Percentiles rank a stretch among this genome's conserved stretches.
These are phyloP conservation scores for Zelostemma sp. DNA, from an alignment of 1,140 invertebrate genomes.

Conservation along the genomic window DNA sequence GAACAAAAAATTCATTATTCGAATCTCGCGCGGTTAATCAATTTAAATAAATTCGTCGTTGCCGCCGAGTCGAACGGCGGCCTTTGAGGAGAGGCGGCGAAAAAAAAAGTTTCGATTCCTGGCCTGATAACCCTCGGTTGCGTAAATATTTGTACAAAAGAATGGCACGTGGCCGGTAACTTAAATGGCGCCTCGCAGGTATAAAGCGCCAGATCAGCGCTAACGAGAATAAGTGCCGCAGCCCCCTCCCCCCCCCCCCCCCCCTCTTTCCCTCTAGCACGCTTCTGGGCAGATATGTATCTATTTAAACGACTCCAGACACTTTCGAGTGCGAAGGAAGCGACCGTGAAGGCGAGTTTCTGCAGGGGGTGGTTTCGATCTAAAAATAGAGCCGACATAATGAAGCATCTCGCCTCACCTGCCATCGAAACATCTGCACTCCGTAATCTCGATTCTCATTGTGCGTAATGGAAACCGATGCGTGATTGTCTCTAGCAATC, in stretches of 20 bases:
- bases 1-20: background rate
- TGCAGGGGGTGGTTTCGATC: conserved; percentile 45
- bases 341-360: conserved; percentile 44
- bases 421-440: conserved; percentile 63
- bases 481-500: conserved; percentile 56
- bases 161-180: conserved; percentile 34
- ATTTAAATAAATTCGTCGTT: background rate
- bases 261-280: background rate
- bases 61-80: background rate
- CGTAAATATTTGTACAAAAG: conserved; percentile 42
- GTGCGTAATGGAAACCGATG: conserved; percentile 39
- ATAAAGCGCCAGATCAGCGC: conserved; percentile 37
- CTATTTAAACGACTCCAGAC: conserved; percentile 49
- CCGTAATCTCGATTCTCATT: conserved; percentile 53
- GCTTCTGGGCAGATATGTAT: conserved; percentile 44
- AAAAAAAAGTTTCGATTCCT: conserved; percentile 7
- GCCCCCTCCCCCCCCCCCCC: conserved; percentile 4
- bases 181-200: conserved; percentile 38
- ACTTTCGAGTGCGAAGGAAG: conserved; percentile 48
- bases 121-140: conserved; percentile 37
- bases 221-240: conserved; percentile 39
- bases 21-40: conserved; percentile 1
- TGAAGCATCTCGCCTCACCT: conserved; percentile 67
- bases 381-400: conserved; percentile 63
- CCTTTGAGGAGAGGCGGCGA: conserved; percentile 21